A percentile compares a stretch with the other conserved stretches of the same genome.
These are phyloP conservation scores for Chloroceryle amazona DNA, from an alignment of 2,797 vertebrate species.

Conservation along the genomic window DNA sequence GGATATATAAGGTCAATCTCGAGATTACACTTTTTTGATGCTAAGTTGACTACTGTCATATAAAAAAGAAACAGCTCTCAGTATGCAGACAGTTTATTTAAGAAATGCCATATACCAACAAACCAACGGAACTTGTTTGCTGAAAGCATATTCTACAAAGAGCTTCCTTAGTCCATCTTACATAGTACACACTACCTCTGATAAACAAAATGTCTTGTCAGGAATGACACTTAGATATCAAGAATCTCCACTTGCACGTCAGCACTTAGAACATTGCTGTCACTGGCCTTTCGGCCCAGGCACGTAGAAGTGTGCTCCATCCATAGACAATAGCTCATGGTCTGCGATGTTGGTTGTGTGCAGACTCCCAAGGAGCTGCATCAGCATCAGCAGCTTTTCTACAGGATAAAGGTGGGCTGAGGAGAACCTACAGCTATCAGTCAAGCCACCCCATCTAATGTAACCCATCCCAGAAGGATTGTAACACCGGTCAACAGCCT, in stretches of 20 bases:
- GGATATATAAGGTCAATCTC: background rate
- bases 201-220: background rate
- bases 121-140: background rate
- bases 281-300: background rate
- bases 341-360: background rate
- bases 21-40: background rate
- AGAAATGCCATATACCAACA: background rate
- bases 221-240: background rate
- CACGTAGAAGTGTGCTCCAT: background rate
- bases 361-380: background rate
- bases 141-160: background rate
- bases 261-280: background rate
- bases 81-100: background rate
- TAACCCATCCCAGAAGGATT: background rate
- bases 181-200: background rate
- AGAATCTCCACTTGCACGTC: background rate
- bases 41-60: background rate
- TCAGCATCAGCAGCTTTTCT: background rate
- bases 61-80: background rate
- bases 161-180: background rate
- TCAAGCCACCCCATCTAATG: background rate
- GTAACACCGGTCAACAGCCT: background rate
- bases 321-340: fast-evolving
- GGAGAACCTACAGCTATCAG: background rate
- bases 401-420: background rate